Base-by-base conservation (phyloP, 2,113 vertebrate genomes). In the Coregonus clupeaformis region DNA sequence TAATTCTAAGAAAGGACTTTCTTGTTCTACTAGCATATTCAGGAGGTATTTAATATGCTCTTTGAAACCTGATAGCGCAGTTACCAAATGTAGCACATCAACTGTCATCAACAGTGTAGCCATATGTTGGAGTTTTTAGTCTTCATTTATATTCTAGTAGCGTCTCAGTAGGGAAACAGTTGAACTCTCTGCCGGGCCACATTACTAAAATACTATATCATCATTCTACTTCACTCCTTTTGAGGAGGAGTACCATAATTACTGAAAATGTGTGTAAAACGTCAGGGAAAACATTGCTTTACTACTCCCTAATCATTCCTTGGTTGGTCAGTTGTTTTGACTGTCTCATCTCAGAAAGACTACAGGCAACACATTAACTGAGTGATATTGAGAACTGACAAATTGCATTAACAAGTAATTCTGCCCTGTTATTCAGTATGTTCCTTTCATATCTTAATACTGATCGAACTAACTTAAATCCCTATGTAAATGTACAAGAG, bases 131-230 rank as follows among this genome's bases (percentile, higher is more conserved):
- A 81, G 65, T 69, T 88, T 82, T 84, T 88, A 81, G 80, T 75
- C 78, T 85, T 87, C 75, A 84, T 88, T 90, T 85, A 82, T 77
- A 90, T 87, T 88, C 83, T 71, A 67, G 80, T 79, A 84, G 84
- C 73, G 82, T 89, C 81, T 84, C 81, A 32, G 62, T 72, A 71
- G 82, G 85, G 80, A 78, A 80, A 81, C 80, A 68, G 68, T 77
- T 77, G 75, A 85, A 85, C 74, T 76, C 75, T 69, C 75, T 60
- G 68, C 30, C 66, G 71, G 68, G 60, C 18, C 65, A 20, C 29
- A 36, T 20, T 9, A 32, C 30, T 67, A 36, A 30, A 29, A 65
- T 65, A 65, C 25, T 65, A 67, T 32, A 67, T 18, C 16, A 9
- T 36, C 65, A 67, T 32, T 20, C 14, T 67, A 32, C 20, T 42